These are phyloP conservation scores for Coranthus polyacanthus DNA, from an alignment of 2,797 vertebrate genomes.

Conservation along the genomic window DNA sequence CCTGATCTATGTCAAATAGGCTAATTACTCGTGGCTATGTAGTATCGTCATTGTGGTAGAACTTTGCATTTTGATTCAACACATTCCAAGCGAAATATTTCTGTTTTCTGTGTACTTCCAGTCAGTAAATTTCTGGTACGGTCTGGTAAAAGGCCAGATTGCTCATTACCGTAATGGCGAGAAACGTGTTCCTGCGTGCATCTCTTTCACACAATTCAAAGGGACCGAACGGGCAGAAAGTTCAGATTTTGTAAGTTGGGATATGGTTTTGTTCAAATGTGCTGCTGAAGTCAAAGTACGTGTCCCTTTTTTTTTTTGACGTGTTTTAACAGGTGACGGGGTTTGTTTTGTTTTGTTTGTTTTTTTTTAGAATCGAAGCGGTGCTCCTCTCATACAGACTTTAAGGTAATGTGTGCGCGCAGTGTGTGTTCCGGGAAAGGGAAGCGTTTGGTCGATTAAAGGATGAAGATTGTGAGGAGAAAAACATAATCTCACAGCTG, in stretches of 20 bases:
- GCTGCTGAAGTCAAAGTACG: background rate
- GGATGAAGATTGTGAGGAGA: constrained; percentile 17
- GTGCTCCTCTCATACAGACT: background rate
- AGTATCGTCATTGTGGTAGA: too few relatives aligned
- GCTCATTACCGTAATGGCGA: constrained; percentile 63
- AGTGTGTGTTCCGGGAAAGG: constrained; percentile 72
- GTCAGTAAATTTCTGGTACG: too few relatives aligned
- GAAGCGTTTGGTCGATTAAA: constrained; percentile 27
- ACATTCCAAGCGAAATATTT: too few relatives aligned
- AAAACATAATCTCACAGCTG: constrained; percentile 28
- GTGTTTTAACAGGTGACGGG: too few relatives aligned
- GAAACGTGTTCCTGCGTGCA: accelerated
- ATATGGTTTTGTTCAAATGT: background rate
- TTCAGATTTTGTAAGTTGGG: accelerated
- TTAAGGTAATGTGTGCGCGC: constrained; percentile 52
- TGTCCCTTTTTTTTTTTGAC: accelerated
- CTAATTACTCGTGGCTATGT: too few relatives aligned
- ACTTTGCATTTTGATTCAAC: too few relatives aligned
- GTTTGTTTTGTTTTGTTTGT: accelerated
- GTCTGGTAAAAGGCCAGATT: constrained; percentile 1
- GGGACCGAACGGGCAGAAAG: too few relatives aligned
- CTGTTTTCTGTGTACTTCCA: too few relatives aligned
- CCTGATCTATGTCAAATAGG: too few relatives aligned
- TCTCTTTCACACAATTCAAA: background rate
- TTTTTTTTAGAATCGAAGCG: accelerated